Evolutionary conservation across 2,113 vertebrate genomes (phyloP).

Genomic region (Trochalopteron elliotii): DNA sequence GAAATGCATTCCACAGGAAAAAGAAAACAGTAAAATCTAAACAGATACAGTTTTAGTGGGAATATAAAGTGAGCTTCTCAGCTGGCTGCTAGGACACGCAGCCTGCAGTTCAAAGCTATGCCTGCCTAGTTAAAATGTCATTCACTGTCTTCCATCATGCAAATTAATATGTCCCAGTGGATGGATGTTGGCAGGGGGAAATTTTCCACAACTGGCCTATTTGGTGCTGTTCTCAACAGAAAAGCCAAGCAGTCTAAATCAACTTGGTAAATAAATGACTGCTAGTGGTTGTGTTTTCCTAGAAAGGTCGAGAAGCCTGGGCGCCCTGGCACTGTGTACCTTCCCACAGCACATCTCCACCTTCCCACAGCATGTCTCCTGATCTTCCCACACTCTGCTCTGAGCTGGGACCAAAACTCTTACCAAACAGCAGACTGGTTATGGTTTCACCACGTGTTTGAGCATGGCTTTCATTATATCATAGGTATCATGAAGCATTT

Average conservation of each 20-base stretch:
- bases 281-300: neutral
- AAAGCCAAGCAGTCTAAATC: neutral
- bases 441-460: neutral
- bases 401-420: neutral
- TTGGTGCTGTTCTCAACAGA: neutral
- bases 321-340: neutral
- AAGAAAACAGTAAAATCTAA: neutral
- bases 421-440: neutral
- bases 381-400: neutral
- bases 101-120: neutral
- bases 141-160: neutral
- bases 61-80: neutral
- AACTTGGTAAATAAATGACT: neutral
- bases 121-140: neutral
- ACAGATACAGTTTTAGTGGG: neutral
- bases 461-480: neutral
- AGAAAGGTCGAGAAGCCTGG: neutral
- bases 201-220: neutral
- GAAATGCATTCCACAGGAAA: neutral
- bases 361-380: neutral
- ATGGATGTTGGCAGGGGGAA: neutral
- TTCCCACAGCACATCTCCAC: neutral
- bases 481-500: neutral
- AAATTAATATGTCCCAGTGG: neutral
- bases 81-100: conserved; percentile 4